Conservation (phyloP, 2,888 invertebrate genomes). For the Hypolimnas misippus region DNA sequence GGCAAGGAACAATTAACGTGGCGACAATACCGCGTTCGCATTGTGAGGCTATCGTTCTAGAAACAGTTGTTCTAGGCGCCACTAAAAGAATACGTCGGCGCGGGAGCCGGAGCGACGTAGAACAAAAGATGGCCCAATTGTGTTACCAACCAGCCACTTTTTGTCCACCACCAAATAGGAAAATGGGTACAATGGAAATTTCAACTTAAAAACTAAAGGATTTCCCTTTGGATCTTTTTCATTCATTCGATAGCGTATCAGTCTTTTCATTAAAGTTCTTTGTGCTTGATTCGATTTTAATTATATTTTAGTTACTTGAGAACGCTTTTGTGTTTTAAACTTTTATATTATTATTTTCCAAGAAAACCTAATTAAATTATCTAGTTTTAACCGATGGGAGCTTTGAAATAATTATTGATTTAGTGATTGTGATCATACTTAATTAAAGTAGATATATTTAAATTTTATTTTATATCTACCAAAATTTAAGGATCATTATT, state of each 20-base stretch:
- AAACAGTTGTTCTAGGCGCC: constrained; percentile 64
- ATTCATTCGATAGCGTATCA: constrained; percentile 36
- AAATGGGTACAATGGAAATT: constrained; percentile 58
- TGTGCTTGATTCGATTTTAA: constrained; percentile 18
- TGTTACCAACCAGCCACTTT: constrained; percentile 61
- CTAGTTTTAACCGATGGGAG: too few species aligned
- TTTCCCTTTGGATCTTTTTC: constrained; percentile 38
- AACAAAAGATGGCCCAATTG: constrained; percentile 69
- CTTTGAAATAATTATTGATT: too few species aligned
- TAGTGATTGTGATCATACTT: too few species aligned
- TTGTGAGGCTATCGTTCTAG: constrained; percentile 66
- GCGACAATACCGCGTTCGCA: constrained; percentile 65
- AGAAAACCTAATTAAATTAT: too few species aligned
- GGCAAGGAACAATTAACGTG: constrained; percentile 64
- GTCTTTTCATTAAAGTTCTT: constrained; percentile 28
- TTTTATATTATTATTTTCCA: neutral
- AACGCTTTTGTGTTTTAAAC: neutral
- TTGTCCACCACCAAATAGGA: constrained; percentile 59
- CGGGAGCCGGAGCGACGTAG: constrained; percentile 44
- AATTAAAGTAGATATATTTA: too few species aligned
- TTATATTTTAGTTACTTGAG: constrained; percentile 3
- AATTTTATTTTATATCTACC: too few species aligned
- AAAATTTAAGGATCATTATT: too few species aligned
- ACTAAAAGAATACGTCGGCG: constrained; percentile 58
- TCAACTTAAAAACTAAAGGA: constrained; percentile 45